phyloP scores from a whole-genome alignment of 2,797 vertebrate species.

The Zenarchopterus dispar region DNA sequence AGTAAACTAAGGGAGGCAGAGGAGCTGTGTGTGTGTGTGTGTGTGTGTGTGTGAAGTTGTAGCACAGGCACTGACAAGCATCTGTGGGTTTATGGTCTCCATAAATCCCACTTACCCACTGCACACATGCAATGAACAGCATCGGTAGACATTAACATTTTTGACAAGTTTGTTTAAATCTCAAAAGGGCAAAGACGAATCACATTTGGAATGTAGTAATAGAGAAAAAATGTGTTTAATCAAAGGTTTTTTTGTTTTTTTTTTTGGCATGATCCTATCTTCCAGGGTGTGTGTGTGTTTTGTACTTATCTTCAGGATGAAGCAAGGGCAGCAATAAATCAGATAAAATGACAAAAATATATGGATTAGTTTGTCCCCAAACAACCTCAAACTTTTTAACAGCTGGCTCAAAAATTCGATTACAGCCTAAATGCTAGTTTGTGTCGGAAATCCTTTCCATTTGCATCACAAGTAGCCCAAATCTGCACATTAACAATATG shows the following conservation, averaged over 20 bases:
- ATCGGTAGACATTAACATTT: conserved; percentile 65
- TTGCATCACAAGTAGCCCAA: not conserved
- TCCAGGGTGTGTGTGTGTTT: too few species aligned
- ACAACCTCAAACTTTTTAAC: not conserved
- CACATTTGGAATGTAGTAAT: too few species aligned
- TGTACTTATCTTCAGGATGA: not conserved
- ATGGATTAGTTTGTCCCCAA: not conserved
- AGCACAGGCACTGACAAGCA: conserved; percentile 73
- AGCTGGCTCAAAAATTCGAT: not conserved
- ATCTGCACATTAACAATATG: not conserved
- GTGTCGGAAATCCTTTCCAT: not conserved
- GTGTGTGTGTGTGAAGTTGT: conserved; percentile 40
- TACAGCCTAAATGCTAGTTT: not conserved
- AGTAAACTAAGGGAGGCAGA: conserved; percentile 77
- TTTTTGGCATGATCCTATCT: too few species aligned
- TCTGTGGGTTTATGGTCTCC: conserved; percentile 71
- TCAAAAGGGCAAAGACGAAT: too few species aligned
- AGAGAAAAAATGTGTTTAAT: too few species aligned
- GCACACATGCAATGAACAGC: conserved; percentile 38
- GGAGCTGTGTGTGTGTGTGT: conserved; percentile 42
- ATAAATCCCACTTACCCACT: conserved; percentile 71
- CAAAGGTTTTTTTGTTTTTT: too few species aligned
- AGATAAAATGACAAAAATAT: not conserved
- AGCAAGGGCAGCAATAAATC: not conserved
- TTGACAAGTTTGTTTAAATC: not conserved